Conservation (phyloP, 2,797 vertebrate species). For the Sebastes reedi region DNA sequence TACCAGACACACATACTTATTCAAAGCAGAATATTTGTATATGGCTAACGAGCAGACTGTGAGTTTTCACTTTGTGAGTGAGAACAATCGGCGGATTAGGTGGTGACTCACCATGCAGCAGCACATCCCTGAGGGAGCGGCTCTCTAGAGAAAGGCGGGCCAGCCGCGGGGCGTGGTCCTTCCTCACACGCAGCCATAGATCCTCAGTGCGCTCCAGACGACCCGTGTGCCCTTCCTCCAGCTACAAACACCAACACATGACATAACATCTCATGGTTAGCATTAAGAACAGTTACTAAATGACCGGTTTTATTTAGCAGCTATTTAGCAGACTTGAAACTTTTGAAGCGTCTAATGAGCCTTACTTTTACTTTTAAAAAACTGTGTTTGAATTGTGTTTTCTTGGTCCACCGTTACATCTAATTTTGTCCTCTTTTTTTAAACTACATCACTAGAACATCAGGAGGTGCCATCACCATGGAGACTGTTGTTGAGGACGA, state of each 20-base stretch:
- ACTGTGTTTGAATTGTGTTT: too few species aligned
- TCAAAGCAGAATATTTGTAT: not conserved
- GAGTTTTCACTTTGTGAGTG: not conserved
- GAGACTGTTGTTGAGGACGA: not conserved
- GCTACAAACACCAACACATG: conserved; percentile 71
- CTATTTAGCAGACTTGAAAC: not conserved
- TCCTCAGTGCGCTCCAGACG: conserved; percentile 96
- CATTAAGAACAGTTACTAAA: not conserved
- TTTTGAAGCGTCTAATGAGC: not conserved
- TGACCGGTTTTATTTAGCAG: not conserved
- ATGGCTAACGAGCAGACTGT: too few species aligned
- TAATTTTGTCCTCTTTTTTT: not conserved
- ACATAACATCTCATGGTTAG: conserved; percentile 9
- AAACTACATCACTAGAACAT: not conserved
- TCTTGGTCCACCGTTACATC: not conserved
- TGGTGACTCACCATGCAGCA: conserved; percentile 89
- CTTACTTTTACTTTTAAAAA: not conserved
- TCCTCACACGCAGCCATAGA: conserved; percentile 95
- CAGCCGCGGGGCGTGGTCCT: conserved; percentile 94
- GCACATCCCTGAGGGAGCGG: conserved; percentile 92
- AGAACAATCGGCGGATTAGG: not conserved
- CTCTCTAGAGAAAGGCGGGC: conserved; percentile 96
- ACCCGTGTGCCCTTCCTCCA: conserved; percentile 95
- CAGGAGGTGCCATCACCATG: not conserved
- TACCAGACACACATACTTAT: not conserved